phyloP scores from a whole-genome alignment of 2,797 vertebrate species.

The Protosalanx chinensis region DNA sequence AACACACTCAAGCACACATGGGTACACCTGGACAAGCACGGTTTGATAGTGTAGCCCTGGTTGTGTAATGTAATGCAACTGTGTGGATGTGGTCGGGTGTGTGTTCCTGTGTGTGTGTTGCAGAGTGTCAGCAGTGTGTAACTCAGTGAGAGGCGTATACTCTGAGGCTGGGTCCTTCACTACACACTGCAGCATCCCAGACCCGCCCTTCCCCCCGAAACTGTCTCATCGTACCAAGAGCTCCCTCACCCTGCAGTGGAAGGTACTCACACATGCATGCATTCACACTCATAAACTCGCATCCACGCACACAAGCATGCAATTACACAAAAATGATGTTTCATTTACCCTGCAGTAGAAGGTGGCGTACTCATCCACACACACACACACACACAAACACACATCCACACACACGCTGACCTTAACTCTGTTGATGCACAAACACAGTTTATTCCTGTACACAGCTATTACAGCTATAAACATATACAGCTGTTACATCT shows the following conservation, averaged over 20 bases:
- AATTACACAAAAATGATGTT: background rate
- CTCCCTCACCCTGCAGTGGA: slow-evolving; percentile 94
- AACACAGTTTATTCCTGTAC: no score
- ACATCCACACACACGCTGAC: background rate
- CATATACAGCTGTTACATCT: no score
- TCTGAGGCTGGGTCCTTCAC: slow-evolving; percentile 89
- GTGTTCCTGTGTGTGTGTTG: slow-evolving; percentile 30
- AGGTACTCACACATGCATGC: slow-evolving; percentile 72
- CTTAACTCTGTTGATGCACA: no score
- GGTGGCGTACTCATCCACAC: background rate
- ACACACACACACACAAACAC: background rate
- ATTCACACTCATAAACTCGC: background rate
- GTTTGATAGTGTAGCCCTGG: background rate
- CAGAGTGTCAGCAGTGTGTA: slow-evolving; percentile 88
- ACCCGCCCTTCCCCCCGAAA: slow-evolving; percentile 86
- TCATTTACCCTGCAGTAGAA: no score
- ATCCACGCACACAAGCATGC: background rate
- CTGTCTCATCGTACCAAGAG: slow-evolving; percentile 90
- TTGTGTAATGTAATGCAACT: background rate
- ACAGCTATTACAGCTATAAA: no score
- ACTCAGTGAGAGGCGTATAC: slow-evolving; percentile 86
- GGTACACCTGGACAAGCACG: background rate
- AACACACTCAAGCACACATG: background rate
- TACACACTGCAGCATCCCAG: slow-evolving; percentile 89
- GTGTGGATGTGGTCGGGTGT: slow-evolving; percentile 1